Conservation (phyloP, 2,113 vertebrate species). For the Porphyrio hochstetteri region DNA sequence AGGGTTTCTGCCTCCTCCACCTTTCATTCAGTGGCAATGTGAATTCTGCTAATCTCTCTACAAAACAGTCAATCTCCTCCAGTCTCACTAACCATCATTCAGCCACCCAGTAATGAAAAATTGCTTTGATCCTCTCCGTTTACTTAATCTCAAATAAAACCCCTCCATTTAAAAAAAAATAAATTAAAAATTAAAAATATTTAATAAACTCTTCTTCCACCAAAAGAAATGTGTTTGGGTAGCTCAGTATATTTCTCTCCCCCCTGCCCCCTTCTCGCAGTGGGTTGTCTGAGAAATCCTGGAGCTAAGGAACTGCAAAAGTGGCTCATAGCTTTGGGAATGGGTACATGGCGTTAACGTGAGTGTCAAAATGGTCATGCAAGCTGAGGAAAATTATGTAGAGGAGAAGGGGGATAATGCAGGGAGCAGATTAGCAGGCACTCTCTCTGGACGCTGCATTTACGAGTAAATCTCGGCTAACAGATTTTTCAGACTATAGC, state of each 20-base stretch:
- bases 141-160: background rate
- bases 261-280: background rate
- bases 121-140: slow-evolving; percentile 39
- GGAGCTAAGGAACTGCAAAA: background rate
- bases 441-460: background rate
- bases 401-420: background rate
- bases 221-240: background rate
- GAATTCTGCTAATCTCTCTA: slow-evolving; percentile 54
- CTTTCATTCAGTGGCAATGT: slow-evolving; percentile 34
- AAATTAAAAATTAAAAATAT: background rate
- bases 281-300: background rate
- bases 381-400: background rate
- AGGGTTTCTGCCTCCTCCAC: slow-evolving; percentile 67
- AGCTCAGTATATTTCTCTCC: background rate
- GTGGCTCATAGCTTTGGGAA: background rate
- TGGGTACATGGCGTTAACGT: background rate
- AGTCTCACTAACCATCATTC: slow-evolving; percentile 37
- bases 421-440: background rate
- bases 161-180: background rate
- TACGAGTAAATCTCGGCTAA: background rate
- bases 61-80: slow-evolving; percentile 35
- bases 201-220: background rate
- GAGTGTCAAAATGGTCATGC: background rate
- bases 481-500: background rate
- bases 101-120: slow-evolving; percentile 38